These are phyloP conservation scores for Spodoptera picta DNA, from an alignment of 2,888 invertebrate genomes.

Conservation along the genomic window DNA sequence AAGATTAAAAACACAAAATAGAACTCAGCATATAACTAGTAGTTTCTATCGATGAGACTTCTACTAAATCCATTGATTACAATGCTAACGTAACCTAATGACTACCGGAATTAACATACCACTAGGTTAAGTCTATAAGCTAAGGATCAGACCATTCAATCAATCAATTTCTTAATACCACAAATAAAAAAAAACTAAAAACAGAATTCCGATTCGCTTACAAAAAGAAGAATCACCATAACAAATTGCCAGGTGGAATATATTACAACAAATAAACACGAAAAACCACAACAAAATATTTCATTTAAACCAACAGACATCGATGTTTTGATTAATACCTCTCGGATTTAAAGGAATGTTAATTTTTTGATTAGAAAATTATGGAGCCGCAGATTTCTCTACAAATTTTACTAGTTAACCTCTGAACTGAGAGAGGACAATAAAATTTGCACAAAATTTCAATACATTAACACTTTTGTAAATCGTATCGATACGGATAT, in stretches of 20 bases:
- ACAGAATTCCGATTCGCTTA: conserved; percentile 13
- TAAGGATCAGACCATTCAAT: too few relatives aligned
- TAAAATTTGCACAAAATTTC: conserved; percentile 54
- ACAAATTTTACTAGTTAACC: conserved; percentile 45
- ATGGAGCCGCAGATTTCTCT: conserved; percentile 40
- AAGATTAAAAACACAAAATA: too few relatives aligned
- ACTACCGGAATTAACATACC: too few relatives aligned
- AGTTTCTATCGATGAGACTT: too few relatives aligned
- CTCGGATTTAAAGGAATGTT: conserved; percentile 27
- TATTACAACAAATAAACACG: conserved; percentile 19
- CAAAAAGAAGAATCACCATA: conserved; percentile 29
- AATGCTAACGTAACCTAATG: too few relatives aligned
- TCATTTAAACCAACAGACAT: conserved; percentile 18
- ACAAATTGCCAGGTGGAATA: conserved; percentile 36
- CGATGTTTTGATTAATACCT: conserved; percentile 33
- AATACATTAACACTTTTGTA: conserved; percentile 49
- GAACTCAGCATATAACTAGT: too few relatives aligned
- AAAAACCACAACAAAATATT: conserved; percentile 17
- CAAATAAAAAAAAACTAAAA: background rate
- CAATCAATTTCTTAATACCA: too few relatives aligned
- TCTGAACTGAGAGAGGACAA: conserved; percentile 42
- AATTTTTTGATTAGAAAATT: conserved; percentile 43
- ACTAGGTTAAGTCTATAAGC: too few relatives aligned
- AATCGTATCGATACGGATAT: conserved; percentile 46
- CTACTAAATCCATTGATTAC: too few relatives aligned